phyloP scores from a whole-genome alignment of 2,797 vertebrate species.

The Schizopygopsis malacanthus region DNA sequence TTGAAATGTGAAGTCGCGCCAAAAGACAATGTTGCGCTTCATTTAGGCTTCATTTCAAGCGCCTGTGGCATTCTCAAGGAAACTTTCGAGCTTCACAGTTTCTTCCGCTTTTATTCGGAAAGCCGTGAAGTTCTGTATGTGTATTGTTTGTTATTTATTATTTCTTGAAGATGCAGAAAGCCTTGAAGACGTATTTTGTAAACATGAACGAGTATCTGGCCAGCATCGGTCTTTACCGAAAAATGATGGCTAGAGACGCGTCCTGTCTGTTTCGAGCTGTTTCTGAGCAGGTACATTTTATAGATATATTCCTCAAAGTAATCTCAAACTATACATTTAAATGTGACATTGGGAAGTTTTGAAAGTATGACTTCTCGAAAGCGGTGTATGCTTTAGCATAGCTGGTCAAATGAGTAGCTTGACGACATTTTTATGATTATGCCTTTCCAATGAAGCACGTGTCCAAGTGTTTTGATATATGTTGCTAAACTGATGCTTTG shows the following conservation, averaged over 20 bases:
- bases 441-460: neutral
- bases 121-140: constrained; percentile 58
- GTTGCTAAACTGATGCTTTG: neutral
- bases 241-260: constrained; percentile 93
- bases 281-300: constrained; percentile 88
- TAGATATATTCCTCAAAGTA: neutral
- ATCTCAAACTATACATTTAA: neutral
- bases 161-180: constrained; percentile 86
- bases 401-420: neutral
- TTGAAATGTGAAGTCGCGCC: constrained; percentile 5
- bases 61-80: constrained; percentile 53
- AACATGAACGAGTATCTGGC: constrained; percentile 95
- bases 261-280: constrained; percentile 93
- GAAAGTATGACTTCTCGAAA: neutral
- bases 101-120: constrained; percentile 46
- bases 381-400: neutral
- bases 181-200: constrained; percentile 89
- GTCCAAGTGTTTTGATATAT: neutral
- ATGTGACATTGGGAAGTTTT: neutral
- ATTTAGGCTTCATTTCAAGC: constrained; percentile 61
- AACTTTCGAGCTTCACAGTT: constrained; percentile 54
- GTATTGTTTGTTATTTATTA: constrained; percentile 53
- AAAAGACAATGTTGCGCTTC: constrained; percentile 14
- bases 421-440: neutral
- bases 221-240: constrained; percentile 90